Evolutionary conservation across 2,888 invertebrate genomes (phyloP).

Genomic region (Elysia crispata): DNA sequence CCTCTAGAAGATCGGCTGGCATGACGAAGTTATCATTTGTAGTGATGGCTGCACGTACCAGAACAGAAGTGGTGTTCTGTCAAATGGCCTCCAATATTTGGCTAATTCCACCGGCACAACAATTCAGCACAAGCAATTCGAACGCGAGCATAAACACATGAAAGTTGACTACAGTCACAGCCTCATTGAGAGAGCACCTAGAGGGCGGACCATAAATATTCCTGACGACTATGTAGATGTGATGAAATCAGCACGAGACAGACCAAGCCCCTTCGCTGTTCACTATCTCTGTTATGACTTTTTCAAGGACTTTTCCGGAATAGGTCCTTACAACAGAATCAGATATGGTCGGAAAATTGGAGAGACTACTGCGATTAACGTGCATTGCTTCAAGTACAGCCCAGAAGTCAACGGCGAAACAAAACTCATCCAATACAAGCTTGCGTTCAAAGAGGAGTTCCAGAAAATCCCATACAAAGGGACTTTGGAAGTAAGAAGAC

Average conservation of each 20-base stretch:
- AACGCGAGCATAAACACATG: constrained; percentile 50
- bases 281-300: constrained; percentile 44
- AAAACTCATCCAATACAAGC: constrained; percentile 13
- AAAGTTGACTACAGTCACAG: constrained; percentile 50
- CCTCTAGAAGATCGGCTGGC: too few relatives aligned
- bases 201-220: constrained; percentile 42
- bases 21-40: too few relatives aligned
- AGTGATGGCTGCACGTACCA: constrained; percentile 46
- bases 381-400: constrained; percentile 41
- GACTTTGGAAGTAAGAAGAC: too few relatives aligned
- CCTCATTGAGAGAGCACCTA: constrained; percentile 41
- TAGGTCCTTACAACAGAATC: constrained; percentile 41
- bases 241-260: constrained; percentile 22
- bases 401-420: constrained; percentile 17
- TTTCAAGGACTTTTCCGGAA: constrained; percentile 43
- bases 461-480: too few relatives aligned
- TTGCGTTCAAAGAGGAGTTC: not conserved
- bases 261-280: constrained; percentile 29
- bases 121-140: constrained; percentile 45
- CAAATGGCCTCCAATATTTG: constrained; percentile 45
- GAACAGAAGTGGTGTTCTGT: constrained; percentile 42
- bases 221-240: constrained; percentile 26
- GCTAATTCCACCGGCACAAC: constrained; percentile 26
- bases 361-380: constrained; percentile 45
- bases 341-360: constrained; percentile 39